A percentile compares a stretch with the other conserved stretches of the same genome.
Conservation (phyloP, 2,113 vertebrate genomes). For the Trogon surrucura region DNA sequence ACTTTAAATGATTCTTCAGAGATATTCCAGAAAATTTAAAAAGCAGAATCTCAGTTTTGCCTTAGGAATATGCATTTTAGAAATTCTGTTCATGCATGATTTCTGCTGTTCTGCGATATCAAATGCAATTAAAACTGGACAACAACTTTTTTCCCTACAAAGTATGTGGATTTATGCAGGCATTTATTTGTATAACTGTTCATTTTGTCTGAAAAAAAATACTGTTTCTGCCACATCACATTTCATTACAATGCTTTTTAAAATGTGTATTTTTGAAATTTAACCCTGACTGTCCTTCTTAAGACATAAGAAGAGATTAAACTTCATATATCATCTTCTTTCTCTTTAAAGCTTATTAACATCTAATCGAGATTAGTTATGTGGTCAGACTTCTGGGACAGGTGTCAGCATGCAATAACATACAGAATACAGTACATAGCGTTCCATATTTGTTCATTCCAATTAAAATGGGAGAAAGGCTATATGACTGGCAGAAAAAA, state of each 20-base stretch:
- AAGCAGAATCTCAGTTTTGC: background rate
- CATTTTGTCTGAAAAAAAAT: background rate
- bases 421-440: background rate
- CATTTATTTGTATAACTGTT: background rate
- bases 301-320: slow-evolving; percentile 52
- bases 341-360: slow-evolving; percentile 49
- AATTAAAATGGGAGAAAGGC: background rate
- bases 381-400: background rate
- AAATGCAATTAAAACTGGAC: background rate
- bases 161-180: background rate
- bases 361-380: slow-evolving; percentile 40
- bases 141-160: background rate
- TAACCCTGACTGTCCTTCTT: background rate
- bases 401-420: background rate
- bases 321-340: slow-evolving; percentile 12
- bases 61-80: background rate
- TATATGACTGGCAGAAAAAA: background rate
- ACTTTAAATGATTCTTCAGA: background rate
- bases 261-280: background rate
- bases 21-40: background rate
- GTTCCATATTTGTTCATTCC: background rate
- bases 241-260: background rate
- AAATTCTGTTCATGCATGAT: background rate
- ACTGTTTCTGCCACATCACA: background rate
- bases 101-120: background rate